phyloP scores from a whole-genome alignment of 2,888 invertebrate genomes.

The Prenolepis imparis region DNA sequence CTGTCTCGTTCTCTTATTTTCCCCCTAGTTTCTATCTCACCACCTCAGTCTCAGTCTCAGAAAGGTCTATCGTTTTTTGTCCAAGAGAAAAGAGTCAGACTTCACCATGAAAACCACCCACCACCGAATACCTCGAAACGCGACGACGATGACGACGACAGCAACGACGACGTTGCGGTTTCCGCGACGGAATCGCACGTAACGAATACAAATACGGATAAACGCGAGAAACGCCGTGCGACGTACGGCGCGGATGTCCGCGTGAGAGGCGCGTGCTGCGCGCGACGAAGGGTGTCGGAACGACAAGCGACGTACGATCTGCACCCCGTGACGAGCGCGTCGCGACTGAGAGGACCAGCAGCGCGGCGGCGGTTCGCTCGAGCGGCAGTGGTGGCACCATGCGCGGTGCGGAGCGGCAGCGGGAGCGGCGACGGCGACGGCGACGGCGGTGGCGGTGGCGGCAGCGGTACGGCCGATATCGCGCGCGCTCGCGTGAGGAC shows the following conservation, averaged over 20 bases:
- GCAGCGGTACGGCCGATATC: constrained; percentile 46
- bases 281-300: constrained; percentile 56
- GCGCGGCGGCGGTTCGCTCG: constrained; percentile 81
- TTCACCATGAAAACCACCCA: constrained; percentile 59
- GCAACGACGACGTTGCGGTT: constrained; percentile 17
- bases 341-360: constrained; percentile 85
- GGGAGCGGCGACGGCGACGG: constrained; percentile 4
- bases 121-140: constrained; percentile 57
- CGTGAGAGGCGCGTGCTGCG: constrained; percentile 65
- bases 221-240: constrained; percentile 48
- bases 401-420: constrained; percentile 57
- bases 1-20: not conserved
- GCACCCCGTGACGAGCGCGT: constrained; percentile 86
- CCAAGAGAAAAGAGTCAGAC: constrained; percentile 22
- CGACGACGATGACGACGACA: constrained; percentile 36
- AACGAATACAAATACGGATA: constrained; percentile 45
- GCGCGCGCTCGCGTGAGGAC: constrained; percentile 51
- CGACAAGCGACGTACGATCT: constrained; percentile 78
- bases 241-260: constrained; percentile 54
- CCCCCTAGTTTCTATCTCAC: not conserved
- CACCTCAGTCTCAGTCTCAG: constrained; percentile 8
- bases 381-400: constrained; percentile 73
- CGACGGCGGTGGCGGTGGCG: constrained; percentile 1
- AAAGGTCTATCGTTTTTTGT: constrained; percentile 30
- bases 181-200: constrained; percentile 28